Base-by-base conservation (phyloP, 2,113 vertebrate genomes). In the Amphiprion ocellaris region DNA sequence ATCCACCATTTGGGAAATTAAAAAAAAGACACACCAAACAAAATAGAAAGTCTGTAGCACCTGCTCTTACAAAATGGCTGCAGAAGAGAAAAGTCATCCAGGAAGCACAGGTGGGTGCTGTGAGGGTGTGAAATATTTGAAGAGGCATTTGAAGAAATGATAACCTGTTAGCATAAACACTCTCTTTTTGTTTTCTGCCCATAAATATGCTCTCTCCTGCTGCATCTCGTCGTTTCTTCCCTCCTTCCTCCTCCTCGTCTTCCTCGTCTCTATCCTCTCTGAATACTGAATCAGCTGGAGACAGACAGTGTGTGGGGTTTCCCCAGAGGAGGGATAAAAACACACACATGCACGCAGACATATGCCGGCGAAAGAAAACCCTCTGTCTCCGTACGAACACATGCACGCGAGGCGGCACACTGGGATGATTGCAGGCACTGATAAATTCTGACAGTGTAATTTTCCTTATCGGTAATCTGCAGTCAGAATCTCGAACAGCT, bases 291-390 rank as follows among this genome's bases (percentile, higher is more conserved):
- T 87, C 90, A 81, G 83, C 30, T 39, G 1, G 81, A 86, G 85
- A 86, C 91, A 90, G 90, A 77, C 78, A 78, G 82, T 87, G 88
- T 70, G 87, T 89, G 85, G 88, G 85, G 85, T 90, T 79, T 88
- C 87, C 75, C 72, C 10, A 7, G 80, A 86, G 89, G 79, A 79
- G 67, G 68, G 39, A 62, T 75, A 54, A 74, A 85, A 65, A 65
- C 69, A 82, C 70, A 70, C 41, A 77, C 60, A n/a, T 19, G 24
- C 47, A 11, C 46, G 10, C 63, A 50, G 72, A 70, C 90, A 88
- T 82, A 89, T 82, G 87, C 76, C 33, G 9, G 17, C 28, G 47
- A 28, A n/a, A 64, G 64, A 77, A 77, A 77, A 69, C 63, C 62
- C 49, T 47, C 21, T 72, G 28, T 69, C 72, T 73, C 44, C 33